phyloP scores from a whole-genome alignment of 2,888 invertebrate genomes.

The Diarsia brunnea region DNA sequence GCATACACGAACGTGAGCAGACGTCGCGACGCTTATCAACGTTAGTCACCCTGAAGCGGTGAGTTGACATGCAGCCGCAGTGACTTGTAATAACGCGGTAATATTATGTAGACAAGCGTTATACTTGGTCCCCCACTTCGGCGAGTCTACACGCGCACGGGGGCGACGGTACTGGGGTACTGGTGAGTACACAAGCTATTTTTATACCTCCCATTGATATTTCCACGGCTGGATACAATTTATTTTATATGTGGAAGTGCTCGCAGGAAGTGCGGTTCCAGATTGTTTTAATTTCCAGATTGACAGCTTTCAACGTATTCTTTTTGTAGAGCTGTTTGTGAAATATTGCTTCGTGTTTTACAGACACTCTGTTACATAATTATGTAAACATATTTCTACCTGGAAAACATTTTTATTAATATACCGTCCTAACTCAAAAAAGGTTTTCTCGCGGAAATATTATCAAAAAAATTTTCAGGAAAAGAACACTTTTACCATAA shows the following conservation, averaged over 20 bases:
- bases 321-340: neutral
- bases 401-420: slow-evolving; percentile 14
- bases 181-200: slow-evolving; percentile 68
- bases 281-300: slow-evolving; percentile 41
- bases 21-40: slow-evolving; percentile 53
- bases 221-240: slow-evolving; percentile 60
- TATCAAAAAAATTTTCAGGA: slow-evolving; percentile 39
- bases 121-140: slow-evolving; percentile 74
- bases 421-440: slow-evolving; percentile 14
- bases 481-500: slow-evolving; percentile 47
- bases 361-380: neutral
- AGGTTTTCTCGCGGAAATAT: slow-evolving; percentile 11
- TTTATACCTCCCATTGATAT: slow-evolving; percentile 53
- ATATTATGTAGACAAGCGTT: slow-evolving; percentile 83
- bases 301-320: slow-evolving; percentile 47
- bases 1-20: slow-evolving; percentile 30
- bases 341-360: neutral
- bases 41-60: slow-evolving; percentile 59
- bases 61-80: slow-evolving; percentile 64
- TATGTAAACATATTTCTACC: neutral
- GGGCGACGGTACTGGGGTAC: slow-evolving; percentile 75
- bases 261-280: slow-evolving; percentile 39
- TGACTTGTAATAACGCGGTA: slow-evolving; percentile 80
- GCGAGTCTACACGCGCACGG: slow-evolving; percentile 72
- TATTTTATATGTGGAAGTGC: slow-evolving; percentile 51